phyloP scores from a whole-genome alignment of 2,113 vertebrate species.

The Meleagris gallopavo region DNA sequence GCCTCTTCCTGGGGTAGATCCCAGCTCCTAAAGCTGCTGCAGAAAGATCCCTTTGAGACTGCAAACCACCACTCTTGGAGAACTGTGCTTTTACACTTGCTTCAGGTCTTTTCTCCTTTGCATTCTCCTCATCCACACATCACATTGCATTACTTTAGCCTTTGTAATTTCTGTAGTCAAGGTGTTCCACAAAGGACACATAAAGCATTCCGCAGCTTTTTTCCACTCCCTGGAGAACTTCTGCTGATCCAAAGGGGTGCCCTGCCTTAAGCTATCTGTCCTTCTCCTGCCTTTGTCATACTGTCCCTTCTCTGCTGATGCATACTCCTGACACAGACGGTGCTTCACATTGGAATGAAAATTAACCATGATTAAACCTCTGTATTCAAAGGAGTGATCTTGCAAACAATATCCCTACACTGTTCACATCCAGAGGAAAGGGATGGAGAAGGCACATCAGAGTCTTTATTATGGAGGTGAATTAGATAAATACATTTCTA shows the following conservation, averaged over 20 bases:
- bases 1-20: background rate
- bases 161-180: background rate
- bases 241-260: background rate
- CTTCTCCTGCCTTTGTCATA: accelerated
- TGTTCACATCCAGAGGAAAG: background rate
- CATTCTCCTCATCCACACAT: background rate
- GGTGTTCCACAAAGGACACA: background rate
- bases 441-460: background rate
- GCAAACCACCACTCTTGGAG: background rate
- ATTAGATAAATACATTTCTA: background rate
- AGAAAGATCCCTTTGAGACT: background rate
- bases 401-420: background rate
- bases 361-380: background rate
- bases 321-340: background rate
- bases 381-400: background rate
- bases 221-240: background rate
- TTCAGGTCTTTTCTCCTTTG: background rate
- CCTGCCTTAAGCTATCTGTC: background rate
- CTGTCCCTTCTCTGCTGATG: background rate
- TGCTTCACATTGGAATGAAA: background rate
- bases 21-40: background rate
- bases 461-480: background rate
- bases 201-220: background rate
- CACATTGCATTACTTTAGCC: background rate
- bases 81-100: background rate